Percentiles rank a stretch among this genome's conserved stretches.
Conservation (phyloP, 2,888 invertebrate species). For the Tachystola acroxantha region DNA sequence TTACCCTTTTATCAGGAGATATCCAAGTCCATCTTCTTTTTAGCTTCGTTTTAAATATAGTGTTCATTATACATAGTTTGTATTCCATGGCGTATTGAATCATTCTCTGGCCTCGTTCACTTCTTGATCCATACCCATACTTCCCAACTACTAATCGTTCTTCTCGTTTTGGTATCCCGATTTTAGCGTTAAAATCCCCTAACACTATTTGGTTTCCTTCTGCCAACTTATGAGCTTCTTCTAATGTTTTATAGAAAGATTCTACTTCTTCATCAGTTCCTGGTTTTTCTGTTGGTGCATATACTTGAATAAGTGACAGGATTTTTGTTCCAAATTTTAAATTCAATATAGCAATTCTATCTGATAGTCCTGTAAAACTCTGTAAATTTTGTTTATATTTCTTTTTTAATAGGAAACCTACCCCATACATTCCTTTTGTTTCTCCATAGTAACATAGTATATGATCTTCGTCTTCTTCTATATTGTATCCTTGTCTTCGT, state of each 20-base stretch:
- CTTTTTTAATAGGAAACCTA: slow-evolving; percentile 20
- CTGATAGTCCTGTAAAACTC: slow-evolving; percentile 14
- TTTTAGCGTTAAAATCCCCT: no score
- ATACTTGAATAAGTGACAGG: slow-evolving; percentile 12
- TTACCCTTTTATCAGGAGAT: slow-evolving; percentile 15
- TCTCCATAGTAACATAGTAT: slow-evolving; percentile 16
- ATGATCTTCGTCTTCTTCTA: slow-evolving; percentile 19
- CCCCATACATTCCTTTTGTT: slow-evolving; percentile 16
- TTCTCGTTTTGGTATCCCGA: slow-evolving; percentile 11
- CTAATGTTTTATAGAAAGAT: slow-evolving; percentile 7
- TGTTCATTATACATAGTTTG: slow-evolving; percentile 17
- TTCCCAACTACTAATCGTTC: slow-evolving; percentile 13
- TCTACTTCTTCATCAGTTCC: slow-evolving; percentile 6
- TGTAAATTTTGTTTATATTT: slow-evolving; percentile 11
- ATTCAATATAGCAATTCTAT: slow-evolving; percentile 15
- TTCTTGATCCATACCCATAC: slow-evolving; percentile 14
- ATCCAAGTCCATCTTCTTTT: slow-evolving; percentile 18
- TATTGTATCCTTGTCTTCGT: slow-evolving; percentile 16
- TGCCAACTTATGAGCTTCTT: slow-evolving; percentile 9
- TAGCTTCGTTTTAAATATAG: slow-evolving; percentile 12
- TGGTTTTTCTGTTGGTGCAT: slow-evolving; percentile 12
- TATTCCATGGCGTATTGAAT: slow-evolving; percentile 13
- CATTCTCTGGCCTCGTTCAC: slow-evolving; percentile 17
- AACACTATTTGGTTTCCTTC: no score
- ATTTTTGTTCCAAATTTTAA: background rate